Conservation (phyloP, 2,888 invertebrate genomes). For the Cryptocephalus primarius region DNA sequence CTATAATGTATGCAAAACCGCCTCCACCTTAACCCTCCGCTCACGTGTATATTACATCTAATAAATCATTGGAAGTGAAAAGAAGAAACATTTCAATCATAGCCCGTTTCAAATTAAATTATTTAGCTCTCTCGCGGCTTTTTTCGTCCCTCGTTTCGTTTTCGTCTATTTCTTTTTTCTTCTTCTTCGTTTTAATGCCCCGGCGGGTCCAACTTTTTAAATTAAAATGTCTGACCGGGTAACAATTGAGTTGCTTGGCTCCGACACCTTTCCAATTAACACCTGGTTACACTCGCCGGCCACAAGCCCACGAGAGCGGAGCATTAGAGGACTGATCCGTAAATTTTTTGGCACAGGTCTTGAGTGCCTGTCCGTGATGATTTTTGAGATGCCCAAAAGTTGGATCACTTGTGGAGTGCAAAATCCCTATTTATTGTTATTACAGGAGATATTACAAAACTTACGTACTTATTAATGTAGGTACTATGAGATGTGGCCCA, state of each 20-base stretch:
- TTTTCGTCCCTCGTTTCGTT: too few relatives aligned
- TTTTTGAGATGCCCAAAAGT: too few relatives aligned
- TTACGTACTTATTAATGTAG: too few relatives aligned
- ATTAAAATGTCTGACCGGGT: conserved; percentile 31
- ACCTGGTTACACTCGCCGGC: conserved; percentile 22
- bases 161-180: conserved; percentile 16
- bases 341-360: too few relatives aligned
- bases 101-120: conserved; percentile 32
- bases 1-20: background rate
- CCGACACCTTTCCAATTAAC: conserved; percentile 35
- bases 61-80: conserved; percentile 28
- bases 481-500: too few relatives aligned
- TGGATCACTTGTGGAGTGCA: too few relatives aligned
- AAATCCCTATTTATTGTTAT: too few relatives aligned
- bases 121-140: conserved; percentile 17
- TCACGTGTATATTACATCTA: conserved; percentile 13
- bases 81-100: conserved; percentile 31
- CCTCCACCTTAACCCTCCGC: background rate
- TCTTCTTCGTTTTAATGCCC: conserved; percentile 14
- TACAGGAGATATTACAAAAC: too few relatives aligned
- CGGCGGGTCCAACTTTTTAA: conserved; percentile 26
- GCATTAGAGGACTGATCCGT: background rate
- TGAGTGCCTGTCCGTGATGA: too few relatives aligned
- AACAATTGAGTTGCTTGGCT: conserved; percentile 28
- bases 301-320: conserved; percentile 6